Evolutionary conservation across 2,113 vertebrate genomes (phyloP), one percentile per base, ranked within the genome.

Genomic region (Psammodynastes pulverulentus): DNA sequence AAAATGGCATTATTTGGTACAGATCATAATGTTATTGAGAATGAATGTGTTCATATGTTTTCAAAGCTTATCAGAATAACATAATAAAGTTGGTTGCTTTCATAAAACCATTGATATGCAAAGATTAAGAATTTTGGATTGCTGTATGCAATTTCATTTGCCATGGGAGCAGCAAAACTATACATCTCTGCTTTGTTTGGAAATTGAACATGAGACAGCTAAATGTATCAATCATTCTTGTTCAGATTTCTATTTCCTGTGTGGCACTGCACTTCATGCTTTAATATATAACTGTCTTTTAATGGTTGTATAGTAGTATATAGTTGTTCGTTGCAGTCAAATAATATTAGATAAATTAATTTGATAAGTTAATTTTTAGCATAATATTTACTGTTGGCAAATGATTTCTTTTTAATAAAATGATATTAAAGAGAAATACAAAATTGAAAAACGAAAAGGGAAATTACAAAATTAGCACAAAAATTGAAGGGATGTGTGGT

Each of bases 11-110:
- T 96, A 96, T 97, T 97, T 97, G 97, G 97, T 95, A 96, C 97
- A 97, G 95, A 95, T 97, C 97, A 96, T 97, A 97, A 97, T 97
- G 97, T 97, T 96, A 97, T 97, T 97, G 97, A 87, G 49, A 51
- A 26, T 19, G 17, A 88, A 23, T 87, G 29, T 98, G 97, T 96
- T 93, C 95, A 96, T 96, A 96, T 98, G 97, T 96, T 98, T 98
- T 98, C 97, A 97, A 98, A 97, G 97, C 97, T 97, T 97, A 98
- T 96, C 96, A 97, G 97, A 96, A 96, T 96, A 97, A 98, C 98
- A 98, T 97, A 97, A 97, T 97, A 98, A 97, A 97, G 97, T 97
- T 94, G 48, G 2, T 86, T 95, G 94, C 97, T 92, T 94, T 94
- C 95, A 93, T 79, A 94, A 94, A 90, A 90, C 94, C 97, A 95